phyloP scores from a whole-genome alignment of 2,113 vertebrate species.

The Neotoma lepida region DNA sequence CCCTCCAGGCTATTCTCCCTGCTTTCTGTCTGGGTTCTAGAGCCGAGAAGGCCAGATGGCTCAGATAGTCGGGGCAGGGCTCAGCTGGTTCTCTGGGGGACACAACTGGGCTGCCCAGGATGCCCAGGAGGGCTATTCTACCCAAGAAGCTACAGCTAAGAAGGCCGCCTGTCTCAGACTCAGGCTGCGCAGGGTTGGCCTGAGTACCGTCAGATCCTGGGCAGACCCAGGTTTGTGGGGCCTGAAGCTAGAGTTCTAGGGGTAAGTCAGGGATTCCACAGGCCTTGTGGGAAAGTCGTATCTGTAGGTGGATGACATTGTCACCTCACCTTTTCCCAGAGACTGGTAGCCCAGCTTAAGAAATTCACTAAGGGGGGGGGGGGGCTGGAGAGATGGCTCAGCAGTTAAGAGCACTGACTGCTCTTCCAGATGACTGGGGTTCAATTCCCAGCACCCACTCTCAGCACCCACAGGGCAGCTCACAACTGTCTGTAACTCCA shows the following conservation, averaged over 20 bases:
- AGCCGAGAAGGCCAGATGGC: neutral
- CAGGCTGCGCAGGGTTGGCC: rapidly evolving
- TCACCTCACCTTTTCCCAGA: neutral
- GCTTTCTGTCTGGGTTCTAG: neutral
- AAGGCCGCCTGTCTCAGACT: neutral
- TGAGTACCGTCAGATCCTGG: neutral
- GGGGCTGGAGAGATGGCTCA: no score
- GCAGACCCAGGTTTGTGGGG: neutral
- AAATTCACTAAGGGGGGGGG: no score
- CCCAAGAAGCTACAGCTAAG: neutral
- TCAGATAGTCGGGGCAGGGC: neutral
- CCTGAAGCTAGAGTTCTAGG: neutral
- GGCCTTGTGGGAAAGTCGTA: neutral
- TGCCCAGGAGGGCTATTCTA: no score
- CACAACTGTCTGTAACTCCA: no score
- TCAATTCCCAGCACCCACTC: no score
- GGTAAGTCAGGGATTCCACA: neutral
- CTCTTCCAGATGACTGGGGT: no score
- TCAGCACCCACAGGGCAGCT: no score
- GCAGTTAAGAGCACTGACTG: no score
- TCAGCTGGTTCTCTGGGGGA: no score
- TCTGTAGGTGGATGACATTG: neutral
- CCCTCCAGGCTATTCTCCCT: no score
- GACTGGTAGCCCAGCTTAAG: neutral
- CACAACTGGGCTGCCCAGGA: neutral